Conservation (phyloP, 2,888 invertebrate genomes). For the Spicauda simplicius region DNA sequence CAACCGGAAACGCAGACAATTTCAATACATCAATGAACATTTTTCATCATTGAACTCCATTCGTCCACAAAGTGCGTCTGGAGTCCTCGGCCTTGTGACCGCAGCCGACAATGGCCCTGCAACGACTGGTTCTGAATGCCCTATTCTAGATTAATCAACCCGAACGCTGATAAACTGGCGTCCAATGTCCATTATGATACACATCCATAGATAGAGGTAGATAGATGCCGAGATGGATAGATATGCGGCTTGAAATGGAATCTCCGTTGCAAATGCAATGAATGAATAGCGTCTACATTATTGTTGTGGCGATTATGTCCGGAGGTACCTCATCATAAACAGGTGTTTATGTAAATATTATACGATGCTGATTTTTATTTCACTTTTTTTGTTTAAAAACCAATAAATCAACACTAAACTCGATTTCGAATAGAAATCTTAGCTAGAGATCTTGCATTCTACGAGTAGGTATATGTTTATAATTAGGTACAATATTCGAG, state of each 20-base stretch:
- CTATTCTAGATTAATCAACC: slow-evolving; percentile 25
- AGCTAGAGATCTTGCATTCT: no score
- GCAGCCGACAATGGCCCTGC: slow-evolving; percentile 9
- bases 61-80: slow-evolving; percentile 12
- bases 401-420: no score
- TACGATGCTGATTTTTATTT: no score
- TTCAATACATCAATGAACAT: background rate
- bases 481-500: no score
- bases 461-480: no score
- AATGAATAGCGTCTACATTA: background rate
- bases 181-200: slow-evolving; percentile 27
- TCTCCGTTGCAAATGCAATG: slow-evolving; percentile 17
- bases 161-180: slow-evolving; percentile 26
- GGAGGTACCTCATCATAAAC: background rate
- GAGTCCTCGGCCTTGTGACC: slow-evolving; percentile 9
- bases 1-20: background rate
- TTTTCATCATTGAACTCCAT: background rate
- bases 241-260: slow-evolving; percentile 13
- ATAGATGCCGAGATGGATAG: background rate
- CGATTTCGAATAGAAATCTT: no score
- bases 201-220: slow-evolving; percentile 6
- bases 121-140: slow-evolving; percentile 13
- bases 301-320: background rate
- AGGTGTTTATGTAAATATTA: no score
- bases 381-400: no score